Percentiles rank a stretch among this genome's conserved stretches.
Conservation (phyloP, 37 sponge, comb jelly and placozoan species). For the Aplysina aerophoba region DNA sequence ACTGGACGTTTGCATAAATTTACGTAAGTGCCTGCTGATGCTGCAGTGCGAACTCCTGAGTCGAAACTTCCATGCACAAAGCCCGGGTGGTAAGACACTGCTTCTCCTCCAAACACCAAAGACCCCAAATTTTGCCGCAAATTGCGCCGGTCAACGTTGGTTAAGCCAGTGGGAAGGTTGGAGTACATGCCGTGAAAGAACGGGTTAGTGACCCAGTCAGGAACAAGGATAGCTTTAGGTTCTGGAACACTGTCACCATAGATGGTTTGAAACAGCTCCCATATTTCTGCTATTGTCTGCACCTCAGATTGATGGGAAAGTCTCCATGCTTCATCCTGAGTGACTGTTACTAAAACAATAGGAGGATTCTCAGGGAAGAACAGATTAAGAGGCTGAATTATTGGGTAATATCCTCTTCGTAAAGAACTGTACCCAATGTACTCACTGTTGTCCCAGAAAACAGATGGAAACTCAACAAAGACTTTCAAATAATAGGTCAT, state of each 20-base stretch:
- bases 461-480: slow-evolving; percentile 28
- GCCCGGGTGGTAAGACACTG: slow-evolving; percentile 39
- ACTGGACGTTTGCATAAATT: not conserved
- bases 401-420: slow-evolving; percentile 38
- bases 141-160: not conserved
- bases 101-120: slow-evolving; percentile 76
- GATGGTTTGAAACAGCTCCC: slow-evolving; percentile 45
- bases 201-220: slow-evolving; percentile 58
- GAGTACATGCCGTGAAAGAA: slow-evolving; percentile 58
- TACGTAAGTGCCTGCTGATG: not conserved
- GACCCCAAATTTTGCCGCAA: slow-evolving; percentile 42
- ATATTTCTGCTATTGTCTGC: slow-evolving; percentile 44
- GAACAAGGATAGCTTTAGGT: slow-evolving; percentile 37
- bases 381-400: slow-evolving; percentile 27
- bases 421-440: slow-evolving; percentile 7
- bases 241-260: slow-evolving; percentile 38
- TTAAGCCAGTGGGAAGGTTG: slow-evolving; percentile 29
- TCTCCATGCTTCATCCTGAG: slow-evolving; percentile 38
- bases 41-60: slow-evolving; percentile 60
- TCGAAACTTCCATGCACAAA: slow-evolving; percentile 72
- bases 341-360: slow-evolving; percentile 42
- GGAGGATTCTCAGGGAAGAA: slow-evolving; percentile 25
- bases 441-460: slow-evolving; percentile 53
- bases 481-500: slow-evolving; percentile 46
- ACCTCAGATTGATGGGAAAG: slow-evolving; percentile 20